phyloP scores from a whole-genome alignment of 2,888 invertebrate genomes.

The Himalopsyche anomala region DNA sequence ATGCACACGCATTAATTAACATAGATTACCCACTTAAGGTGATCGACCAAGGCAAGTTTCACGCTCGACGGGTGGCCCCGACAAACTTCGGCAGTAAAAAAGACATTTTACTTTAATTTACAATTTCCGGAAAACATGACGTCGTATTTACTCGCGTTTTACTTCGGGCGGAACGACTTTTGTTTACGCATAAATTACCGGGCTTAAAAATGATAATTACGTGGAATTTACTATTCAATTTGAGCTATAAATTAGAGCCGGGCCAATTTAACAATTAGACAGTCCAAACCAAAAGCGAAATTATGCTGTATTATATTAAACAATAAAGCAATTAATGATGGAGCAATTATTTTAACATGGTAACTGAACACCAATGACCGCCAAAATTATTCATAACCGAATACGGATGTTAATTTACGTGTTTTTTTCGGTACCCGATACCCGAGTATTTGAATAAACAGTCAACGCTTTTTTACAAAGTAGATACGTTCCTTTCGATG shows the following conservation, averaged over 20 bases:
- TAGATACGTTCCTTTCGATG: too few relatives aligned
- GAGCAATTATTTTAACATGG: background rate
- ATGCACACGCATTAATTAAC: too few relatives aligned
- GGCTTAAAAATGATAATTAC: background rate
- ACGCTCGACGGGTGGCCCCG: too few relatives aligned
- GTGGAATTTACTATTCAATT: background rate
- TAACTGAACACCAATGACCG: background rate
- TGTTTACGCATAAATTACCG: background rate
- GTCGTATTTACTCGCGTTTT: background rate
- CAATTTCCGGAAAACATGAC: too few relatives aligned
- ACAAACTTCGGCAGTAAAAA: too few relatives aligned
- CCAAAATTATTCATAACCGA: background rate
- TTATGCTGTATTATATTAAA: background rate
- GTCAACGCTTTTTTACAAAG: too few relatives aligned
- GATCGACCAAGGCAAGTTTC: too few relatives aligned
- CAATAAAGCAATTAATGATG: background rate
- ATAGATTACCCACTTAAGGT: too few relatives aligned
- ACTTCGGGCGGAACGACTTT: background rate
- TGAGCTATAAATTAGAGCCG: background rate
- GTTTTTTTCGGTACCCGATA: too few relatives aligned
- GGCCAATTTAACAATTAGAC: background rate
- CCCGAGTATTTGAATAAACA: too few relatives aligned
- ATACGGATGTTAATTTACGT: too few relatives aligned
- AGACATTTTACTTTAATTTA: too few relatives aligned
- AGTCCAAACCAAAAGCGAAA: conserved; percentile 8